Conservation (phyloP, 2,888 invertebrate genomes). For the Gastrophysa polygoni region DNA sequence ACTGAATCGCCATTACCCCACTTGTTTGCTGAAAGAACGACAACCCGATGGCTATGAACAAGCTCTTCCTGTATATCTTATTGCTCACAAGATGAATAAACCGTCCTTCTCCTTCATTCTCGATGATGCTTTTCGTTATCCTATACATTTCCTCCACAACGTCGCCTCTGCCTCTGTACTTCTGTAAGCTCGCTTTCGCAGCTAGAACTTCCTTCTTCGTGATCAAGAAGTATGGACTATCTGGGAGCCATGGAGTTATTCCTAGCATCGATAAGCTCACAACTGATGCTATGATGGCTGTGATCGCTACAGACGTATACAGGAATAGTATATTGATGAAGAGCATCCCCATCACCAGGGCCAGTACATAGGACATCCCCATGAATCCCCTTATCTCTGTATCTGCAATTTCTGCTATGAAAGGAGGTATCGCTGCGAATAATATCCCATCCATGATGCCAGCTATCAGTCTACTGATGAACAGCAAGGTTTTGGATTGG, state of each 20-base stretch:
- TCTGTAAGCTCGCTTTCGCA: constrained; percentile 66
- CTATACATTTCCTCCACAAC: constrained; percentile 60
- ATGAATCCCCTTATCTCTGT: constrained; percentile 30
- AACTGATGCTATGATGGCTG: constrained; percentile 12
- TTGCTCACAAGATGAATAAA: constrained; percentile 55
- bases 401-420: constrained; percentile 28
- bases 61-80: constrained; percentile 43
- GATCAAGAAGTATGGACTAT: constrained; percentile 70
- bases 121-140: constrained; percentile 60
- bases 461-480: constrained; percentile 60
- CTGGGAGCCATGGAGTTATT: constrained; percentile 67
- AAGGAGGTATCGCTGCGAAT: constrained; percentile 29
- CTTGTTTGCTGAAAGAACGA: constrained; percentile 59
- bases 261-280: constrained; percentile 12
- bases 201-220: constrained; percentile 63
- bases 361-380: constrained; percentile 21
- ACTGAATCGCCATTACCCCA: constrained; percentile 55
- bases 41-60: constrained; percentile 53
- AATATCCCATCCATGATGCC: constrained; percentile 25
- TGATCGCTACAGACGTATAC: constrained; percentile 10
- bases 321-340: constrained; percentile 22
- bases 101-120: constrained; percentile 58
- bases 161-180: constrained; percentile 63
- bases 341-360: constrained; percentile 28
- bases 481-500: constrained; percentile 63